phyloP scores from a whole-genome alignment of 2,113 vertebrate species.

The Etheostoma spectabile region DNA sequence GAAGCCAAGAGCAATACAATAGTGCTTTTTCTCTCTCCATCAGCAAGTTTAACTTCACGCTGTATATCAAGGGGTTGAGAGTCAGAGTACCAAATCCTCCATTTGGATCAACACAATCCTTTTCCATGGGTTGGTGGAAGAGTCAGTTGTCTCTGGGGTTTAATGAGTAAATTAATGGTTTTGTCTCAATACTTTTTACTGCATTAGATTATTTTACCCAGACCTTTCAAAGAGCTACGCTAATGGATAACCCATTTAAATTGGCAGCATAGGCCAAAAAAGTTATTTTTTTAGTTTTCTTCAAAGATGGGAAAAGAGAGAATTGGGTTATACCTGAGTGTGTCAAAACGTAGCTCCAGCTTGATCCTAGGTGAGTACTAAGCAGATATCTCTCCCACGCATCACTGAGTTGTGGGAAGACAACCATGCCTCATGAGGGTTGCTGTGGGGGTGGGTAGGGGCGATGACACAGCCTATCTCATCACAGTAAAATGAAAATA shows the following conservation, averaged over 20 bases:
- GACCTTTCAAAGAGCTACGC: neutral
- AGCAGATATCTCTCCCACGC: constrained; percentile 70
- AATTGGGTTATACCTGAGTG: constrained; percentile 7
- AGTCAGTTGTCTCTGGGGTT: constrained; percentile 17
- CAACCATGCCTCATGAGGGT: constrained; percentile 69
- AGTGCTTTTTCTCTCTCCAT: constrained; percentile 72
- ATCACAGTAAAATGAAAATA: constrained; percentile 79
- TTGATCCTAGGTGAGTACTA: constrained; percentile 51
- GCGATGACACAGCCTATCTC: constrained; percentile 78
- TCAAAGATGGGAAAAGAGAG: neutral
- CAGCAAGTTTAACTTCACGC: constrained; percentile 77
- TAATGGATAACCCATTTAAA: constrained; percentile 18
- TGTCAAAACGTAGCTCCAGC: constrained; percentile 39
- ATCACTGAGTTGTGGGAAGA: constrained; percentile 73
- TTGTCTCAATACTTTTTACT: constrained; percentile 13
- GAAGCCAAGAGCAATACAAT: constrained; percentile 77
- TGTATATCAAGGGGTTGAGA: constrained; percentile 53
- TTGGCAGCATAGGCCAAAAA: neutral
- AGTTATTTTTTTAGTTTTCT: too few relatives aligned
- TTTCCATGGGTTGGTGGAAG: constrained; percentile 36
- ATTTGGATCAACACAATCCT: constrained; percentile 43
- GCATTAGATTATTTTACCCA: neutral
- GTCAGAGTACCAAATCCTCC: constrained; percentile 44
- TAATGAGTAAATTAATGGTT: constrained; percentile 28
- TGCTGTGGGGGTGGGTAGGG: constrained; percentile 35